phyloP scores from a whole-genome alignment of 2,888 invertebrate genomes.

The Oscheius sp. region DNA sequence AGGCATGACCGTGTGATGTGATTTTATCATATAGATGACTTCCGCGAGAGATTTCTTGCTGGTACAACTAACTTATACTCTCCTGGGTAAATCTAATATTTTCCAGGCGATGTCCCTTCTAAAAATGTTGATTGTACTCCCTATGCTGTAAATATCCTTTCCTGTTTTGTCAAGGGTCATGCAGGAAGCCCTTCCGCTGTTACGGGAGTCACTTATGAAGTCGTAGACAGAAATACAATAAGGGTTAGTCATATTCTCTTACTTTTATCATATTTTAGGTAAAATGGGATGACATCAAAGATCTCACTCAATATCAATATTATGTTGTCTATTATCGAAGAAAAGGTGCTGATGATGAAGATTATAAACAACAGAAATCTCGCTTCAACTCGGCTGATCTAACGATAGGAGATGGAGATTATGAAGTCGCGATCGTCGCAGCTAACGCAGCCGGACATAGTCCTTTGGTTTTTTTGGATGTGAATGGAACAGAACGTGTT shows the following conservation, averaged over 20 bases:
- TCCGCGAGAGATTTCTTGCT: too few relatives aligned
- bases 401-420: background rate
- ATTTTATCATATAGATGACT: too few relatives aligned
- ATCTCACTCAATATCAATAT: slow-evolving; percentile 39
- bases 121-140: slow-evolving; percentile 32
- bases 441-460: slow-evolving; percentile 53
- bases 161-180: slow-evolving; percentile 43
- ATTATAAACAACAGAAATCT: slow-evolving; percentile 35
- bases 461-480: slow-evolving; percentile 38
- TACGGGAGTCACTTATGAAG: slow-evolving; percentile 29
- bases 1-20: too few relatives aligned
- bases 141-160: slow-evolving; percentile 44
- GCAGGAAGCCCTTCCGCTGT: slow-evolving; percentile 37
- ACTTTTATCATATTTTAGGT: slow-evolving; percentile 23
- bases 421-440: slow-evolving; percentile 49
- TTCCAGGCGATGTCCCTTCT: slow-evolving; percentile 11
- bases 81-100: background rate
- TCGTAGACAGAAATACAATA: slow-evolving; percentile 27
- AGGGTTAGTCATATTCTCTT: slow-evolving; percentile 23
- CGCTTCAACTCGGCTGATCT: slow-evolving; percentile 32
- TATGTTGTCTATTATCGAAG: slow-evolving; percentile 50
- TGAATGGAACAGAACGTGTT: slow-evolving; percentile 12
- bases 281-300: slow-evolving; percentile 45
- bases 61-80: too few relatives aligned
- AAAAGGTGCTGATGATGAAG: slow-evolving; percentile 33